Conservation (phyloP, 2,888 invertebrate species). For the Choristoneura rosaceana region DNA sequence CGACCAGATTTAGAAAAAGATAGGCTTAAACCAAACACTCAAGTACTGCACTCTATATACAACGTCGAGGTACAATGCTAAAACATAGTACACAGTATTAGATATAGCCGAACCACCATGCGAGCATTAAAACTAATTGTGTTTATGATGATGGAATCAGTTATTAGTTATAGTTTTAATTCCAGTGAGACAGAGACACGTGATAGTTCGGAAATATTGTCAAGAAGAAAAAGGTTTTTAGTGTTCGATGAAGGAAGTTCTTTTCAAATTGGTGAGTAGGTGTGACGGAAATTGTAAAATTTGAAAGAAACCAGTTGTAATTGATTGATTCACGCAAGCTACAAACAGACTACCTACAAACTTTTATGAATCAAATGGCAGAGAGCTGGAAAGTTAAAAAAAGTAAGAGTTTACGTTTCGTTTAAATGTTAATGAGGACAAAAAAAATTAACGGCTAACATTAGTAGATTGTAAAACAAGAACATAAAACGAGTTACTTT, state of each 20-base stretch:
- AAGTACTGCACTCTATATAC: constrained; percentile 13
- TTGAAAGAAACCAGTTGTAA: too few species aligned
- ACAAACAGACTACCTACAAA: too few species aligned
- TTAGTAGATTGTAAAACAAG: too few species aligned
- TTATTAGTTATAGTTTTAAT: constrained; percentile 8
- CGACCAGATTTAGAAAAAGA: constrained; percentile 45
- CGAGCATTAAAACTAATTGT: neutral
- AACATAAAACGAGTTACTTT: too few species aligned
- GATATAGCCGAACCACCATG: constrained; percentile 10
- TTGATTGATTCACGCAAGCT: too few species aligned
- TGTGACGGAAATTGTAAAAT: too few species aligned
- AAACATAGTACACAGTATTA: neutral
- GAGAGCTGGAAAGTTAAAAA: too few species aligned
- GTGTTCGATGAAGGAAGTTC: constrained; percentile 87
- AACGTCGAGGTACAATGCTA: constrained; percentile 9
- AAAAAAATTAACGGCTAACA: too few species aligned
- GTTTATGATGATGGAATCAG: neutral
- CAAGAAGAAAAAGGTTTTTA: constrained; percentile 84
- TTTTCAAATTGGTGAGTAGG: constrained; percentile 82
- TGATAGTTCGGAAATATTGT: constrained; percentile 59
- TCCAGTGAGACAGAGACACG: constrained; percentile 12
- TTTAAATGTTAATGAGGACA: too few species aligned
- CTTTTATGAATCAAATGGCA: too few species aligned
- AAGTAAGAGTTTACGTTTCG: too few species aligned
- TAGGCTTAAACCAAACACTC: constrained; percentile 41